Evolutionary conservation across 2,113 vertebrate genomes (phyloP).

Genomic region (Ageneiosus marmoratus): DNA sequence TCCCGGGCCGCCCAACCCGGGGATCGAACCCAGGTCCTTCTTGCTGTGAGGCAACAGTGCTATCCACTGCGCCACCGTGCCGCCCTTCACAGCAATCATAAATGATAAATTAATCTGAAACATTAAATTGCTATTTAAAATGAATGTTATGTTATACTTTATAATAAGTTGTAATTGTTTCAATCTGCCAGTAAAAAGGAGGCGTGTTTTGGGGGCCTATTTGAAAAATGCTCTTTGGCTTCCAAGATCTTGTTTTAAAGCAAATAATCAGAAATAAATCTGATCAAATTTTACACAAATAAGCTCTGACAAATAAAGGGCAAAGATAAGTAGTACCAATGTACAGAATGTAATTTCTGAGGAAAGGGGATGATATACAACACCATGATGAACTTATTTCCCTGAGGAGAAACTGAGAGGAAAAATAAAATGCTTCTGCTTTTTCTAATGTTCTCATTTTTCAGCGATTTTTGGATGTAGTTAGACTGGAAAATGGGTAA

Average conservation of each 20-base stretch:
- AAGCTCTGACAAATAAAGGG: neutral
- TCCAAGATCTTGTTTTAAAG: neutral
- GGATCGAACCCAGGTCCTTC: too few relatives aligned
- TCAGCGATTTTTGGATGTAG: neutral
- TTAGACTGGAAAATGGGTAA: neutral
- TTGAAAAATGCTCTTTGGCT: neutral
- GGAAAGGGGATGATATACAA: neutral
- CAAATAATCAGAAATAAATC: neutral
- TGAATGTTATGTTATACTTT: too few relatives aligned
- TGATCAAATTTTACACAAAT: neutral
- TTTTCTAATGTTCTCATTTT: neutral
- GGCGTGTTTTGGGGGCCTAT: neutral
- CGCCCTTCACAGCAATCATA: too few relatives aligned
- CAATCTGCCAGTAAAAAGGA: too few relatives aligned
- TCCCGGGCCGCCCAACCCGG: too few relatives aligned
- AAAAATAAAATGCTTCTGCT: neutral
- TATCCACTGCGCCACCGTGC: too few relatives aligned
- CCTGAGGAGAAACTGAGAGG: neutral
- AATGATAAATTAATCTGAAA: too few relatives aligned
- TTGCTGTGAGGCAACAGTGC: too few relatives aligned
- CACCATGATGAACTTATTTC: neutral
- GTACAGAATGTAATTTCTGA: neutral
- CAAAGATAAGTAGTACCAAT: neutral
- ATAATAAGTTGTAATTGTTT: too few relatives aligned
- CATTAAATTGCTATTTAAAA: too few relatives aligned